Evolutionary conservation across 2,797 vertebrate species (phyloP), one percentile per base, ranked within the genome.

Genomic region (Pempheris klunzingeri): DNA sequence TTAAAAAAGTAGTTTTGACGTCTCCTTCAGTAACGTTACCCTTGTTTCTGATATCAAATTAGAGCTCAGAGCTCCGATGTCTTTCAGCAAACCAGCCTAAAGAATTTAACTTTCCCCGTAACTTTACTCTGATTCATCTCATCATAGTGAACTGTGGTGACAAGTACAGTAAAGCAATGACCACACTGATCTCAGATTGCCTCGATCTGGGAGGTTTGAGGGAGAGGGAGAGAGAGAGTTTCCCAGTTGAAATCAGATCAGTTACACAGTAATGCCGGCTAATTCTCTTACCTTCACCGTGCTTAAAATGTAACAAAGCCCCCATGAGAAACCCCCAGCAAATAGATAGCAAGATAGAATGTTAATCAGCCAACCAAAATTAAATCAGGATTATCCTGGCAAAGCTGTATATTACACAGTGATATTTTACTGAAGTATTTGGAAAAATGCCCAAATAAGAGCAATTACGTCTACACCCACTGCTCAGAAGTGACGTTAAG

Each of bases 301-400:
- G 55, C 65, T 71, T 70, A 46, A 79, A 77, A 77, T 71, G 76
- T 75, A 88, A 84, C 87, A 84, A 87, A 92, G 78, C 78, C 63
- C 81, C 83, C 86, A 79, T 85, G 84, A 89, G 89, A 89, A 92
- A 88, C 81, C 72, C 70, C 38, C 4, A 54, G 67, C 66, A 78
- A 88, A 87, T 26, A 87, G 85, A 91, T 86, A 87, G 73, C 50
- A 70, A 89, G 84, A 84, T 90, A 87, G 68, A 76, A 87, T 53
- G 83, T 84, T 90, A 90, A 92, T 92, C 80, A 92, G 73, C 46
- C 85, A 24, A 83, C 74, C 77, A 89, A 88, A 93, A 94, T 93
- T 92, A 93, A 93, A 94, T 86, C 80, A 75, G 90, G 93, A 94
- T 95, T 93, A 92, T 78, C 81, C 80, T 63, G 75, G 36, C 78